These are phyloP conservation scores for Ceraclea dissimilis DNA, from an alignment of 2,888 invertebrate species.

Conservation along the genomic window DNA sequence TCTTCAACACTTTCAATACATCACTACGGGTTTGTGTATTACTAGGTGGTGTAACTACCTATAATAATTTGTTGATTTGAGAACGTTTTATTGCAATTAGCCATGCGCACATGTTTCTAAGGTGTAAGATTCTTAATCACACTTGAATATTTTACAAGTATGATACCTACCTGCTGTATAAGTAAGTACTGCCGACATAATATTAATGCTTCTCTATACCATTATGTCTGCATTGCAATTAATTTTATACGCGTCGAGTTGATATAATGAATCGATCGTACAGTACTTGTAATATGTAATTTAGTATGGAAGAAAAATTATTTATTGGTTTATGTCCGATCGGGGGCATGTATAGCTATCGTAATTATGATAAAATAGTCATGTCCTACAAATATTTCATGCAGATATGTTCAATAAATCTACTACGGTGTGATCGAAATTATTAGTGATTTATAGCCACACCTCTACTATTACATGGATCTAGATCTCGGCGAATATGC, in stretches of 20 bases:
- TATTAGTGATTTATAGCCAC: not conserved
- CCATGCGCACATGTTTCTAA: not conserved
- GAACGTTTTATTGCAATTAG: not conserved
- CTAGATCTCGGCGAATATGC: too few relatives aligned
- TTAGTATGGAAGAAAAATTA: not conserved
- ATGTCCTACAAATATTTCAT: not conserved
- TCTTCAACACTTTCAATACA: too few relatives aligned
- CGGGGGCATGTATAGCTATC: not conserved
- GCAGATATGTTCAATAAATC: not conserved
- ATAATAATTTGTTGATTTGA: not conserved
- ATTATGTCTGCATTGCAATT: slow-evolving; percentile 2
- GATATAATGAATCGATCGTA: not conserved
- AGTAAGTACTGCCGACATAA: not conserved
- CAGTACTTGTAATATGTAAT: not conserved
- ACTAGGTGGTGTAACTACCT: not conserved
- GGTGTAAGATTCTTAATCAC: not conserved
- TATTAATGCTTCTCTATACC: not conserved
- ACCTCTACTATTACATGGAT: too few relatives aligned
- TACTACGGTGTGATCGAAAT: not conserved
- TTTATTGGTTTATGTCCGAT: not conserved
- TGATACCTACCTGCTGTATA: too few relatives aligned
- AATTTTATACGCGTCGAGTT: not conserved
- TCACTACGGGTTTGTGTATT: too few relatives aligned
- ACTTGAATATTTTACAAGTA: not conserved
- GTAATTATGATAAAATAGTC: not conserved